Percentiles rank a stretch among this genome's conserved stretches.
phyloP scores from a whole-genome alignment of 2,113 vertebrate species.

The Platichthys stellatus region DNA sequence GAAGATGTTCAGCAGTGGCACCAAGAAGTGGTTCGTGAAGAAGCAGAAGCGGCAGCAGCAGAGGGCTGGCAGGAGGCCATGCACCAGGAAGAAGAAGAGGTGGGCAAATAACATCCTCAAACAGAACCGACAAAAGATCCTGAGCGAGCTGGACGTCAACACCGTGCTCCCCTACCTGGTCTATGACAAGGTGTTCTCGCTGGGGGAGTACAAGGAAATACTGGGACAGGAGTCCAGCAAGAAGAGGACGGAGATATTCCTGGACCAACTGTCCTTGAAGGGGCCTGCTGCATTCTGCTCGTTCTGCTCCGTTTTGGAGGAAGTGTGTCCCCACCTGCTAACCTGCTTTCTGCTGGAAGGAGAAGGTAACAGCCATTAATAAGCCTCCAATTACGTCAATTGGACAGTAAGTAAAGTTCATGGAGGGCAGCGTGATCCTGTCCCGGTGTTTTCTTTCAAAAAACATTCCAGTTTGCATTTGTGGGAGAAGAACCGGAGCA shows the following conservation, averaged over 20 bases:
- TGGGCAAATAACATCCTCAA: conserved; percentile 82
- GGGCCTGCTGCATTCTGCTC: conserved; percentile 86
- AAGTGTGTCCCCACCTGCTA: conserved; percentile 90
- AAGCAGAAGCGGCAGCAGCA: conserved; percentile 73
- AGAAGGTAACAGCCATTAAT: conserved; percentile 84
- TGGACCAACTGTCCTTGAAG: conserved; percentile 88
- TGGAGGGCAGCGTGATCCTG: not conserved
- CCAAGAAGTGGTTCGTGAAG: conserved; percentile 85
- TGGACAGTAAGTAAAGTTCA: conserved; percentile 21
- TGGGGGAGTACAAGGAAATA: conserved; percentile 89
- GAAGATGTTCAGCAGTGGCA: conserved; percentile 85
- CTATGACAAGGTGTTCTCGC: conserved; percentile 88
- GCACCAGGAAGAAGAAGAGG: conserved; percentile 79
- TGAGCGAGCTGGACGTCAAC: conserved; percentile 85
- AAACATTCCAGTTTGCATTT: conserved; percentile 4
- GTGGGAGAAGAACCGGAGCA: not conserved
- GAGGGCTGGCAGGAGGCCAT: conserved; percentile 75
- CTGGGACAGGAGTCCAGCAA: conserved; percentile 80
- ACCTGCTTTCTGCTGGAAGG: conserved; percentile 88
- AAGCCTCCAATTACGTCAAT: conserved; percentile 18
- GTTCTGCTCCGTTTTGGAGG: conserved; percentile 90
- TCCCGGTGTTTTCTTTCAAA: not conserved
- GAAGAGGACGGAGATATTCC: conserved; percentile 83
- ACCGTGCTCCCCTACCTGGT: conserved; percentile 87
- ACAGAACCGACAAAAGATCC: conserved; percentile 83